phyloP scores from a whole-genome alignment of 2,888 invertebrate species.

The Eupithecia exiguata region DNA sequence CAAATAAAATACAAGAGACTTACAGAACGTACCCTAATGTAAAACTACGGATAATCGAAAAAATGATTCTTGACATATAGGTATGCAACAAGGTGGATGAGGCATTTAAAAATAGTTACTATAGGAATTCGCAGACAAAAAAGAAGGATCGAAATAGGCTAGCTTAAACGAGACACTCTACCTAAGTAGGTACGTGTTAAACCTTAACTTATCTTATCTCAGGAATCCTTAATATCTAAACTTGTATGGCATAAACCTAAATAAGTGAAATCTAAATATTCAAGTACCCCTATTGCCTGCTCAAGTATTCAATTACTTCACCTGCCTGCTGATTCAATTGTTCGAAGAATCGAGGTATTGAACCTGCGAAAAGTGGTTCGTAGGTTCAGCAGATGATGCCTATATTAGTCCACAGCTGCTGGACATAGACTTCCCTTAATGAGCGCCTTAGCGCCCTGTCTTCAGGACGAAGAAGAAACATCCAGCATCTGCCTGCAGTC shows the following conservation, averaged over 20 bases:
- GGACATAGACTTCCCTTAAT: no score
- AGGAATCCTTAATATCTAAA: not conserved
- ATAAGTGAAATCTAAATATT: not conserved
- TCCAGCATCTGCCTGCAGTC: no score
- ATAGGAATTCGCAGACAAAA: not conserved
- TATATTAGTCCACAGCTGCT: no score
- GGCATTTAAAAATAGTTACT: not conserved
- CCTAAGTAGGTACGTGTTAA: not conserved
- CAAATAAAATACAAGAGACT: no score
- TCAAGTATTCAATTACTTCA: not conserved
- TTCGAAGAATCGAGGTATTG: not conserved
- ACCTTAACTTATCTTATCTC: not conserved
- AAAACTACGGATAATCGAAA: no score
- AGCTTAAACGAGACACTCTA: not conserved
- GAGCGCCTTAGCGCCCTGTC: no score
- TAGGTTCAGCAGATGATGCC: not conserved
- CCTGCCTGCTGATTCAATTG: not conserved
- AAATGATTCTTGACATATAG: no score
- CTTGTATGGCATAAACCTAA: not conserved
- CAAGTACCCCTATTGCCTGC: slow-evolving; percentile 4
- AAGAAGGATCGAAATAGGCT: not conserved
- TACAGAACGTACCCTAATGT: no score
- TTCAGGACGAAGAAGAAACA: no score
- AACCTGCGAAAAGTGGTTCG: not conserved
- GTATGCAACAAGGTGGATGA: no score